Evolutionary conservation across 2,888 invertebrate genomes (phyloP).

Genomic region (Xylophagus ater): DNA sequence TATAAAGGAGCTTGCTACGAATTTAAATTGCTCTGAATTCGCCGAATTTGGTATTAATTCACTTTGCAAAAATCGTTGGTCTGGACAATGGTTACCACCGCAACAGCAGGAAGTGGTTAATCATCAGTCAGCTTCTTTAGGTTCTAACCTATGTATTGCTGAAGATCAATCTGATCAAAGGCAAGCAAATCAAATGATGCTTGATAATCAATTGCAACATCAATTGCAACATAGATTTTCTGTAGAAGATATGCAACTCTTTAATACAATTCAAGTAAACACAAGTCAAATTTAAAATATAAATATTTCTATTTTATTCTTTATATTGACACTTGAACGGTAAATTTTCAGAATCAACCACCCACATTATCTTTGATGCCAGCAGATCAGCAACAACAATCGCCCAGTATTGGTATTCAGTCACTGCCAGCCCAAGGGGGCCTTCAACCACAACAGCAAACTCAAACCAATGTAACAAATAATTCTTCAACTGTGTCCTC

Average conservation of each 20-base stretch:
- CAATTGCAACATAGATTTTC: constrained; percentile 37
- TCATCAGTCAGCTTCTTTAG: constrained; percentile 12
- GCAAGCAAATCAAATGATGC: constrained; percentile 32
- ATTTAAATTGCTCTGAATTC: constrained; percentile 36
- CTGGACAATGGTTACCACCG: constrained; percentile 30
- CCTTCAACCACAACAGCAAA: constrained; percentile 12
- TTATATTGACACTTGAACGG: not conserved
- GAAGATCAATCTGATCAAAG: constrained; percentile 26
- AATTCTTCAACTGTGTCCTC: constrained; percentile 15
- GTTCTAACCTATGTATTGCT: constrained; percentile 17
- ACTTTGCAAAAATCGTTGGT: constrained; percentile 38
- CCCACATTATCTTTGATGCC: constrained; percentile 34
- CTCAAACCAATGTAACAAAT: constrained; percentile 13
- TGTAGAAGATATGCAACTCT: constrained; percentile 39
- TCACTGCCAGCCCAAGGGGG: constrained; percentile 18
- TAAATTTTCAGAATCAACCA: constrained; percentile 33
- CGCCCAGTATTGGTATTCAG: constrained; percentile 28
- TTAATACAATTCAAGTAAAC: constrained; percentile 36
- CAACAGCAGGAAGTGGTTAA: constrained; percentile 22
- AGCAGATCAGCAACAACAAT: constrained; percentile 29
- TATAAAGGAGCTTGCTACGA: constrained; percentile 34
- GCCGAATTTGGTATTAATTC: constrained; percentile 38
- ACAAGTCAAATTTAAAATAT: not conserved
- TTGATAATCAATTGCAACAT: constrained; percentile 40
- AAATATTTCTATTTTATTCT: not conserved